Percentiles rank a stretch among this genome's conserved stretches.
phyloP scores from a whole-genome alignment of 2,888 invertebrate genomes.

The Lordiphosa fenestrarum region DNA sequence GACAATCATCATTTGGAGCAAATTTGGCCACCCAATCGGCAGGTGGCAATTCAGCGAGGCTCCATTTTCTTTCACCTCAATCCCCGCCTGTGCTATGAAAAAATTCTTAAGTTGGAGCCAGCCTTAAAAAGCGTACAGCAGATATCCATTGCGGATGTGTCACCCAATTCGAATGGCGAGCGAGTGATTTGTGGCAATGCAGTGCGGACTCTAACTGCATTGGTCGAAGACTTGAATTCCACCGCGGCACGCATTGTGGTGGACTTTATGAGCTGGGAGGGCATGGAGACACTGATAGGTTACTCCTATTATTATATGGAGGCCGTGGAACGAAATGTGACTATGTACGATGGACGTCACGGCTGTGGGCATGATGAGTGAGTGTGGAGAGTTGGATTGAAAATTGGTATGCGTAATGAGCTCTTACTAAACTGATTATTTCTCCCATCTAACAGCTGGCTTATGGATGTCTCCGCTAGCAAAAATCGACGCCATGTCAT shows the following conservation, averaged over 20 bases:
- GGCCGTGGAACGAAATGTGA: conserved; percentile 87
- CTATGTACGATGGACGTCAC: conserved; percentile 93
- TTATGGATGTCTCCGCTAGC: conserved; percentile 81
- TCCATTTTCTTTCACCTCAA: conserved; percentile 86
- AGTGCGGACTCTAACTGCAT: conserved; percentile 66
- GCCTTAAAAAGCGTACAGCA: conserved; percentile 47
- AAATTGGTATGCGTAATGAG: background rate
- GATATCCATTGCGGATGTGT: conserved; percentile 68
- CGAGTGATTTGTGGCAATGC: conserved; percentile 87
- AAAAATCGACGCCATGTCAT: conserved; percentile 83
- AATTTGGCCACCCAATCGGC: conserved; percentile 82
- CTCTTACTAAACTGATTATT: background rate
- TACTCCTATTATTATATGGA: conserved; percentile 93
- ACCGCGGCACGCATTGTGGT: conserved; percentile 83
- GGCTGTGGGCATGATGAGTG: conserved; percentile 92
- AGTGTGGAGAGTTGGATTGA: conserved; percentile 21
- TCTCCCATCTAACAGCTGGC: conserved; percentile 83
- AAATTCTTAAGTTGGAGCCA: conserved; percentile 82
- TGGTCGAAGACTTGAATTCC: conserved; percentile 76
- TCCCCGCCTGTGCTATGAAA: conserved; percentile 85
- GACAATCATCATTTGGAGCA: conserved; percentile 86
- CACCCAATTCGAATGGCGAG: conserved; percentile 91
- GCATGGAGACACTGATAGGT: conserved; percentile 90
- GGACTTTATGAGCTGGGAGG: conserved; percentile 85
- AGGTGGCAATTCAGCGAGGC: conserved; percentile 82